Conservation (phyloP, 2,113 vertebrate species). For the Phrynocephalus versicolor region DNA sequence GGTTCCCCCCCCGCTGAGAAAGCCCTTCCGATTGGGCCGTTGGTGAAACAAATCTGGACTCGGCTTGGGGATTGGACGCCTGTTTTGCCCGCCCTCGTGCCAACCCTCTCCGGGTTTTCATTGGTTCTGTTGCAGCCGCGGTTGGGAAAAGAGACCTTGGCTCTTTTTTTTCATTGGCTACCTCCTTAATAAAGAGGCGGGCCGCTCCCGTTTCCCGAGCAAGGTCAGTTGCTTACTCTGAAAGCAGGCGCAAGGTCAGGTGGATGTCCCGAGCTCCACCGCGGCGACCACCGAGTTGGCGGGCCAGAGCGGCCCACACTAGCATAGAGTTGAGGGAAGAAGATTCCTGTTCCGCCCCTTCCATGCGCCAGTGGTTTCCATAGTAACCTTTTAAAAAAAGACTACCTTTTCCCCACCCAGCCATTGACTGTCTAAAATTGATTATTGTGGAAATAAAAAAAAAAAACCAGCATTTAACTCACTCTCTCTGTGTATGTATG, state of each 20-base stretch:
- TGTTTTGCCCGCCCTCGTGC: no score
- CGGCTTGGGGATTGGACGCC: background rate
- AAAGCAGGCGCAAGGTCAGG: slow-evolving; percentile 45
- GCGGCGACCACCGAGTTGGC: background rate
- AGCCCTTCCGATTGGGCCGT: background rate
- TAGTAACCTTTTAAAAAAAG: background rate
- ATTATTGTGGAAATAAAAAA: no score
- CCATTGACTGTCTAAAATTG: no score
- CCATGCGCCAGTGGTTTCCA: background rate
- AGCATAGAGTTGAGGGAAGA: background rate
- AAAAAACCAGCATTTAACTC: no score
- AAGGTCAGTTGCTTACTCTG: slow-evolving; percentile 16
- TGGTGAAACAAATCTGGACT: background rate
- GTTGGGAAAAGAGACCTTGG: background rate
- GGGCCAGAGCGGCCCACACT: background rate
- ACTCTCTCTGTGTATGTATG: no score
- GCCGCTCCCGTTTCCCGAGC: background rate
- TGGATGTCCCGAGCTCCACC: slow-evolving; percentile 9
- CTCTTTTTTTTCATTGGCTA: background rate
- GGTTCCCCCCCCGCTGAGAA: fast-evolving
- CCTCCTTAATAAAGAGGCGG: background rate
- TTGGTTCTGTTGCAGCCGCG: background rate
- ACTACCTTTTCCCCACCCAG: no score
- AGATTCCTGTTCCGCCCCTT: no score
- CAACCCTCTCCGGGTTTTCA: background rate